Evolutionary conservation across 2,888 invertebrate species (phyloP), one percentile per base, ranked within the genome.

Genomic region (Isotomurus palustris): DNA sequence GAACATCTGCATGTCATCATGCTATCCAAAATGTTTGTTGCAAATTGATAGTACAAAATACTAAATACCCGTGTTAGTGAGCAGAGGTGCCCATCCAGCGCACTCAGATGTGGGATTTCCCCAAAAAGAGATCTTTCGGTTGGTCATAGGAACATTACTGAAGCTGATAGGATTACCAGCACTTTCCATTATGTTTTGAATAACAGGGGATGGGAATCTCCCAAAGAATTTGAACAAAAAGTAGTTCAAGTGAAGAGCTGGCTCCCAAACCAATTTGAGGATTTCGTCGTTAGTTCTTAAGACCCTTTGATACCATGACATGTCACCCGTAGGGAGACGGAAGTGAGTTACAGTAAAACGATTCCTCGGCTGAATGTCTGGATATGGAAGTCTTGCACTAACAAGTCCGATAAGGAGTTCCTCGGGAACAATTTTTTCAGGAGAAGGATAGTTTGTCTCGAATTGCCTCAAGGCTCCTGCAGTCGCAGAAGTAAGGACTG

Each of bases 141-240:
- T 60, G 14, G 66, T 66, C 62, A 64, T 60, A 8, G 68, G 68
- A 8, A 60, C 58, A 53, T 68, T 66, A 25, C 62, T 64, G 35
- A 64, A 60, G 21, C 62, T 56, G 12, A 64, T 41, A 3, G 68
- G 68, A 22, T 60, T 50, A 1, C 64, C 62, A n/a, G 58, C 62
- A 40, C 57, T 57, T n/a, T 54, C 51, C 61, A 64, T 59, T 53
- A 64, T 41, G 21, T 28, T 47, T 38, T 68, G 68, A 19, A 61
- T 53, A 14, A 68, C 14, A 25, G 29, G 47, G 0, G 47, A 53
- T n/a, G 68, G 68, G 44, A 66, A 61, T 56, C 63, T 57, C 3
- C 68, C 68, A 56, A 66, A 66, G 24, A 56, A 57, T 28, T 62
- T 59, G 40, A 66, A 62, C 61, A 66, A 54, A 28, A 60, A 56